Evolutionary conservation across 1,140 invertebrate species (phyloP), one percentile per base, ranked within the genome.

Genomic region (Halictus rubicundus): DNA sequence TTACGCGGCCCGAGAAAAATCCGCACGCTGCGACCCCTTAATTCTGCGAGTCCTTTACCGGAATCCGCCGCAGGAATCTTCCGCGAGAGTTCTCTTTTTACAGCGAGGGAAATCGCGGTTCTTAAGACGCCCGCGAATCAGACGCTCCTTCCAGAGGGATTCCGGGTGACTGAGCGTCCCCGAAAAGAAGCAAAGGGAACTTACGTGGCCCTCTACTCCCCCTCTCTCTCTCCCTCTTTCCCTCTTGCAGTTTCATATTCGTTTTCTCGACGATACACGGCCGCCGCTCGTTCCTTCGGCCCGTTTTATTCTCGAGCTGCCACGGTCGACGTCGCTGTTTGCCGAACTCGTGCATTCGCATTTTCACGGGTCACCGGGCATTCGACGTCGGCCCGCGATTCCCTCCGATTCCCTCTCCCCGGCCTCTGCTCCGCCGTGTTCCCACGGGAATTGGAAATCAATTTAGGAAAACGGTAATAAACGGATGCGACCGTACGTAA

Each of bases 281-380:
- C 49, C 19, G 14, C 49, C 46, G 12, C n/a, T 9, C 23, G 10
- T 46, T n/a, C 23, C 19, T 19, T 21, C 27, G 3, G 2, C 49
- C 49, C 49, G 49, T 66, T 69, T 19, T 46, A 57, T 57, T 70
- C 27, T 75, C 79, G 19, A 9, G 23, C 46, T 9, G 27, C 57
- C 27, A 84, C 88, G 88, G 87, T 88, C 90, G 88, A 89, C 84
- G 85, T 66, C 78, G 81, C 80, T 90, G 89, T 89, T 91, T 90
- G 88, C 80, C 85, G 82, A 89, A 89, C 85, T 88, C 85, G 79
- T 84, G 89, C 88, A 89, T 88, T 91, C 90, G 89, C 86, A 85
- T 91, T 91, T 89, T 90, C 88, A 91, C 87, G 88, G 90, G 89
- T 91, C 89, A 91, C 83, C 72, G 88, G 85, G 86, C 88, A 88